Evolutionary conservation across 2,797 vertebrate species (phyloP).

Genomic region (Sebastes dallii): DNA sequence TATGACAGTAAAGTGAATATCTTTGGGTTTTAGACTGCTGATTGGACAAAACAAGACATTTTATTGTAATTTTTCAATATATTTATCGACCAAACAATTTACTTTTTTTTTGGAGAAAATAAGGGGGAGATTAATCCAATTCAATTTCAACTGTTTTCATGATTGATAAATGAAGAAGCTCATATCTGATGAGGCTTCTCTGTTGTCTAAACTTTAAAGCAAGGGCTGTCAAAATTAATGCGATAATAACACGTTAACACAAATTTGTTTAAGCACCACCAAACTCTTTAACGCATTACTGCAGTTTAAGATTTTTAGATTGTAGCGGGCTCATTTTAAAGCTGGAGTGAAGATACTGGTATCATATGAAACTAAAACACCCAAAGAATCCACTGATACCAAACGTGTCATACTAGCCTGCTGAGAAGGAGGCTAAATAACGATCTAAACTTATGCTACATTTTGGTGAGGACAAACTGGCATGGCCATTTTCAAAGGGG

Average conservation of each 20-base stretch:
- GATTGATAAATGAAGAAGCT: neutral
- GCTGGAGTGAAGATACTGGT: too few species aligned
- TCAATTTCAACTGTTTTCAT: neutral
- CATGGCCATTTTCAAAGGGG: too few species aligned
- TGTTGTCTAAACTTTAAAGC: neutral
- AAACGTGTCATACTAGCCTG: too few species aligned
- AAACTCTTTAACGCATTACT: too few species aligned
- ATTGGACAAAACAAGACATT: neutral
- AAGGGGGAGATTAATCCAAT: neutral
- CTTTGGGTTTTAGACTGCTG: neutral
- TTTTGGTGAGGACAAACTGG: too few species aligned
- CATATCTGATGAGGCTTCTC: neutral
- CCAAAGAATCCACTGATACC: too few species aligned
- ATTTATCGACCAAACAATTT: neutral
- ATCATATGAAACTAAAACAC: accelerated
- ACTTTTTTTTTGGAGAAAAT: neutral
- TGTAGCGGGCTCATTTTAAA: too few species aligned
- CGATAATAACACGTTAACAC: too few species aligned
- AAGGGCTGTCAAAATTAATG: too few species aligned
- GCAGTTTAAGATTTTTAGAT: accelerated
- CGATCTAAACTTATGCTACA: too few species aligned
- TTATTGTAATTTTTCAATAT: neutral
- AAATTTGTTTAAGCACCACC: too few species aligned
- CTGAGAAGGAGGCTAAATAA: too few species aligned
- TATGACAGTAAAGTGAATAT: neutral